A percentile compares a stretch with the other conserved stretches of the same genome.
These are phyloP conservation scores for Leptinotarsa undecemlineata DNA, from an alignment of 1,140 invertebrate genomes.

Conservation along the genomic window DNA sequence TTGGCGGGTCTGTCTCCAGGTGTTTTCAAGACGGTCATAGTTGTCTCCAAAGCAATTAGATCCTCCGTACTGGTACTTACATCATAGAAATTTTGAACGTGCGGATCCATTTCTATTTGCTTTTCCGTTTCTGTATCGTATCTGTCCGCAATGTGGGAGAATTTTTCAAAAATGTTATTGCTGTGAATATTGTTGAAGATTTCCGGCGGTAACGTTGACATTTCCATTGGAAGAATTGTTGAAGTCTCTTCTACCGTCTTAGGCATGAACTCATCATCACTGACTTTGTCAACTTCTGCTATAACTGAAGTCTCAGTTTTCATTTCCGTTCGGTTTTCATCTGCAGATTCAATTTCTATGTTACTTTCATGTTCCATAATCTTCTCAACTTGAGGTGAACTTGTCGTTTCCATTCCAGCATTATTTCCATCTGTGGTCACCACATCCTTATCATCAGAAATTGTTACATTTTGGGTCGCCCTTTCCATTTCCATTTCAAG, in stretches of 20 bases:
- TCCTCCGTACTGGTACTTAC: constrained; percentile 48
- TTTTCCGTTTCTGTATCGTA: constrained; percentile 1
- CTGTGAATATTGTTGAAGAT: constrained; percentile 51
- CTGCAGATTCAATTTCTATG: constrained; percentile 8
- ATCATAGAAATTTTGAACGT: constrained; percentile 27
- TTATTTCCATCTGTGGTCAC: neutral
- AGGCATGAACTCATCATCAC: neutral
- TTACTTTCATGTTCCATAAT: constrained; percentile 37
- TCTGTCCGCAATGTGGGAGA: constrained; percentile 11
- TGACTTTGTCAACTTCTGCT: neutral
- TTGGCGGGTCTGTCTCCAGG: neutral
- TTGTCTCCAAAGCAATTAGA: constrained; percentile 51
- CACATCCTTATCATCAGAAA: neutral
- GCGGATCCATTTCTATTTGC: constrained; percentile 11
- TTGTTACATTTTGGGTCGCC: neutral
- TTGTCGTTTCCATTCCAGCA: neutral
- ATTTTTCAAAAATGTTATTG: constrained; percentile 45
- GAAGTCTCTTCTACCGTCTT: neutral
- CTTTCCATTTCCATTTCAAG: neutral
- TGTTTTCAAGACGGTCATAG: constrained; percentile 43
- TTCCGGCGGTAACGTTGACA: constrained; percentile 42
- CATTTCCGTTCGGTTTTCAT: constrained; percentile 10
- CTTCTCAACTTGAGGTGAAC: neutral
- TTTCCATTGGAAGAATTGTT: constrained; percentile 3
- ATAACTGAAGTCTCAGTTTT: neutral